These are phyloP conservation scores for Sesamia inferens DNA, from an alignment of 2,888 invertebrate genomes.

Conservation along the genomic window DNA sequence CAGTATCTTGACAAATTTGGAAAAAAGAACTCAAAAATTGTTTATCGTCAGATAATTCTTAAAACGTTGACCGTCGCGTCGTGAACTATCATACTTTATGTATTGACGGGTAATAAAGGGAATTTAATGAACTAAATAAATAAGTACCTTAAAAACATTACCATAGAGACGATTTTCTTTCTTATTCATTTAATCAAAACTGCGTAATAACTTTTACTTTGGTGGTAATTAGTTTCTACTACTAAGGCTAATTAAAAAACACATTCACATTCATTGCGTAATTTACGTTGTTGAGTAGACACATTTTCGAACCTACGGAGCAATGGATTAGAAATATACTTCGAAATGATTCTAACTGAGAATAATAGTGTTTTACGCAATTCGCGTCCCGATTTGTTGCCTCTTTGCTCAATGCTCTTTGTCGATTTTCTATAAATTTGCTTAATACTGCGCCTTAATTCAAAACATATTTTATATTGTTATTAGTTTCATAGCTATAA, in stretches of 20 bases:
- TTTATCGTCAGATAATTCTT: no score
- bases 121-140: neutral
- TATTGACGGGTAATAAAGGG: neutral
- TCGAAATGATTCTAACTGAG: no score
- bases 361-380: no score
- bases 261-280: no score
- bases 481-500: conserved; percentile 6
- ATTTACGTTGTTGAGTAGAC: no score
- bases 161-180: neutral
- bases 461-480: neutral
- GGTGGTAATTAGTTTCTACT: neutral
- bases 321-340: no score
- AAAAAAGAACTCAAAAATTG: neutral
- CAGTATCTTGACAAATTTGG: neutral
- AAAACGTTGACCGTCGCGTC: neutral
- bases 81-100: neutral
- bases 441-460: neutral
- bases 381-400: neutral
- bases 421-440: neutral
- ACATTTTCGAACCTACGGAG: no score
- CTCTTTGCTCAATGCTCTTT: neutral
- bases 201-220: neutral
- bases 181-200: neutral
- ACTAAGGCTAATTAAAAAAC: no score
- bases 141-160: neutral